These are phyloP conservation scores for Gavialis gangeticus DNA, from an alignment of 2,113 vertebrate species.

Conservation along the genomic window DNA sequence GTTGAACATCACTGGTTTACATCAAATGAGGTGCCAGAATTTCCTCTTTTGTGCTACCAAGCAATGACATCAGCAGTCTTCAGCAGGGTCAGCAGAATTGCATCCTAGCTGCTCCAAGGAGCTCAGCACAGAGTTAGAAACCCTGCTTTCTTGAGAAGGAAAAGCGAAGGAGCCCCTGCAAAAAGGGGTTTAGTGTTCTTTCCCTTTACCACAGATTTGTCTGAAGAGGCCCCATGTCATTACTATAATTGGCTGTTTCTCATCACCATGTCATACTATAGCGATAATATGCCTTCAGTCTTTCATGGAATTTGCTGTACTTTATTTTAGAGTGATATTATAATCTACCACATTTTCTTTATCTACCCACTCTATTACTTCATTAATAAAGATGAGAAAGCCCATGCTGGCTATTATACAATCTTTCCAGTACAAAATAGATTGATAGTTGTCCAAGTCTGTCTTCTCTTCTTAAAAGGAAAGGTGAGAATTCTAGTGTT, in stretches of 20 bases:
- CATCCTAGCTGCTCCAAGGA: not conserved
- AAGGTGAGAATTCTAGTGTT: not conserved
- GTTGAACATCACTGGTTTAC: too few species aligned
- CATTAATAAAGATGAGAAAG: not conserved
- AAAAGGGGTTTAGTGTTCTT: not conserved
- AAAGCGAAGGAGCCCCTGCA: not conserved
- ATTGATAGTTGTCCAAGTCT: not conserved
- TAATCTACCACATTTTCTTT: not conserved
- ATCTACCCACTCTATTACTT: not conserved
- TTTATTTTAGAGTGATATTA: not conserved
- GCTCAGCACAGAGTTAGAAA: not conserved
- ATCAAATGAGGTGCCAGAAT: not conserved
- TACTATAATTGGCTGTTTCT: not conserved
- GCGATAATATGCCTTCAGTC: not conserved
- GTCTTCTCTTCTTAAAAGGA: not conserved
- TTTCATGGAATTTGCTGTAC: constrained; percentile 3
- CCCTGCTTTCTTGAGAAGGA: not conserved
- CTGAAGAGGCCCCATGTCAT: not conserved
- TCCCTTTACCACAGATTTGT: not conserved
- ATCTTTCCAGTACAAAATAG: constrained; percentile 11
- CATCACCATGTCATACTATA: not conserved
- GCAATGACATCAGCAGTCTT: not conserved
- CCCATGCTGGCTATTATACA: not conserved
- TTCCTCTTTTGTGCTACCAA: not conserved
- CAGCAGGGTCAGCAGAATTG: not conserved